Base-by-base conservation (phyloP, 2,113 vertebrate species). In the Halichoerus grypus region DNA sequence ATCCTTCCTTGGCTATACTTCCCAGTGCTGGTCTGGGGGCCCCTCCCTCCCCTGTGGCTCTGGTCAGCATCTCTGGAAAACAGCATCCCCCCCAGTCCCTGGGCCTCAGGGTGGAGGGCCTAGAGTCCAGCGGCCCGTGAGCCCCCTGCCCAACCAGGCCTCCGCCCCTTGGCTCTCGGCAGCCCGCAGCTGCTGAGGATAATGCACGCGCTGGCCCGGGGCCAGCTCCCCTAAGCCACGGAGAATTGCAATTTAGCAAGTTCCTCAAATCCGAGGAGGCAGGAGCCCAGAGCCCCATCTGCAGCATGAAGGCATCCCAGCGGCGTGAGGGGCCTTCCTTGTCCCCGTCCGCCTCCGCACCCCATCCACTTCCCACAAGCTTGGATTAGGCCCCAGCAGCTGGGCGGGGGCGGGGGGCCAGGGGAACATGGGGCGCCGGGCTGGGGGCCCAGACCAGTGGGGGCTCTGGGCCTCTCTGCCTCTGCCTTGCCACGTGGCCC, bases 241-340 rank as follows among this genome's bases (percentile, higher is more conserved):
- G 95, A 97, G 98, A 98, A 96, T 67, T 59, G 74, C 79, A 59
- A 63, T 95, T 96, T 80, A 96, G 97, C 89, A 22, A 96, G 83
- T 84, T 84, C 1, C n/a, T 90, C 87, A 67, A 76, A 87, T n/a
- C 82, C 22, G 11, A 53, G 76, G 0, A 83, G 92, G 95, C 81
- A 0, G 74, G 76, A n/a, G 95, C 96, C 91, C 88, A 88, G 91
- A 57, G 92, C 77, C 12, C 0, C 87, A 80, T 93, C 92, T 94
- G 96, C n/a, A 46, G 55, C 39, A 3, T 6, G 31, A 1, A 79
- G 81, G 77, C 65, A 13, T 24, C 85, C 91, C 92, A 39, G 90
- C 46, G 16, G 84, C 61, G 16, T 3, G 1, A 21, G 71, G 28
- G 74, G 82, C 71, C 72, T 24, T 16, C 42, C 57, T 2, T 26